A percentile compares a stretch with the other conserved stretches of the same genome.
Evolutionary conservation across 2,888 invertebrate genomes (phyloP).

Genomic region (Vannuccia rotundouncinata): DNA sequence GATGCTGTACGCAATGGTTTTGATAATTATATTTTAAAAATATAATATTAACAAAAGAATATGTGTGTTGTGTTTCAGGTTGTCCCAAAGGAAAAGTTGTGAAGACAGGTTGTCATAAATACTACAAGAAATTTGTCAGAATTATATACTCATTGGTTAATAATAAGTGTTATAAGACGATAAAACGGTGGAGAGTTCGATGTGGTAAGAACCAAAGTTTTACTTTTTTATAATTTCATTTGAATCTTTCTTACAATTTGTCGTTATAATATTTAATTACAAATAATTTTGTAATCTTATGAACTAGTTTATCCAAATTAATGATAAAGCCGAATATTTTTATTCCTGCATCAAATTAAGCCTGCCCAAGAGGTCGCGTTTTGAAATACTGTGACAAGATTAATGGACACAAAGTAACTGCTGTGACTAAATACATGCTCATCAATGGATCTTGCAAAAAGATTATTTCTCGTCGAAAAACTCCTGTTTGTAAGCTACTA

Average conservation of each 20-base stretch:
- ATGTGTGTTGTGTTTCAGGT: background rate
- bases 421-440: background rate
- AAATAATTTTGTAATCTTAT: background rate
- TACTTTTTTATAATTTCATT: too few species aligned
- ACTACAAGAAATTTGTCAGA: constrained; percentile 8
- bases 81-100: constrained; percentile 14
- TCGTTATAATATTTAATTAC: background rate
- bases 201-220: too few species aligned
- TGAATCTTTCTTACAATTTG: too few species aligned
- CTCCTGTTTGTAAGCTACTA: background rate
- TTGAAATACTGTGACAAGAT: background rate
- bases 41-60: background rate
- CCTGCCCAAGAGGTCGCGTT: background rate
- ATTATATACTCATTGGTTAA: background rate
- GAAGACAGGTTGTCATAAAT: constrained; percentile 10
- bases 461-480: background rate
- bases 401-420: background rate
- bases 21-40: background rate
- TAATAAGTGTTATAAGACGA: constrained; percentile 8
- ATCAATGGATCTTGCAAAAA: background rate
- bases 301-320: background rate
- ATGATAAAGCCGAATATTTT: too few species aligned
- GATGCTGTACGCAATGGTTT: constrained; percentile 30
- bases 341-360: background rate
- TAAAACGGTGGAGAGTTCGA: background rate